Evolutionary conservation across 1,140 invertebrate species (phyloP).

Genomic region (Delia radicum): DNA sequence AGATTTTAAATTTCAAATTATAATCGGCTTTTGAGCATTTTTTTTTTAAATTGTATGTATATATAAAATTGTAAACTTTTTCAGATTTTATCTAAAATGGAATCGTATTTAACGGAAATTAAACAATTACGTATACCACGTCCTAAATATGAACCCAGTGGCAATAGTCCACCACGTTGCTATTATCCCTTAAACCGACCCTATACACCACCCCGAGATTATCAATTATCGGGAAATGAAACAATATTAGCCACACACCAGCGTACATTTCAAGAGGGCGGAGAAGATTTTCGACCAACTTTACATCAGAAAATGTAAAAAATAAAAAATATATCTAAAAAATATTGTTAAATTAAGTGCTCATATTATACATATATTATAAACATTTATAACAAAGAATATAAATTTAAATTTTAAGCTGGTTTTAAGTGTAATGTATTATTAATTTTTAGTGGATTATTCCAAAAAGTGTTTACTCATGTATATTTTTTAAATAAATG

Average conservation of each 20-base stretch:
- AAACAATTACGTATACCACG: conserved; percentile 79
- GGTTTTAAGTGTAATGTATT: not conserved
- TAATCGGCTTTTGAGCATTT: not conserved
- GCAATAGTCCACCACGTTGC: conserved; percentile 66
- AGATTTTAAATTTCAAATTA: not conserved
- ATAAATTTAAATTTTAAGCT: not conserved
- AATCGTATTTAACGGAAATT: conserved; percentile 78
- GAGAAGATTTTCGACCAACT: conserved; percentile 26
- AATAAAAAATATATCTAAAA: not conserved
- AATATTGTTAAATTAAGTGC: not conserved
- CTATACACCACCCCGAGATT: conserved; percentile 53
- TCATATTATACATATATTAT: not conserved
- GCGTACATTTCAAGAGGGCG: conserved; percentile 13
- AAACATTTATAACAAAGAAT: no score
- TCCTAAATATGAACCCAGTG: conserved; percentile 71
- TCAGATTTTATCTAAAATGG: conserved; percentile 59
- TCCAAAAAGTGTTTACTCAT: not conserved
- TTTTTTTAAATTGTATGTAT: not conserved
- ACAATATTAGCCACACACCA: not conserved
- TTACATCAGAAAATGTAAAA: conserved; percentile 23
- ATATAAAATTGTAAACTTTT: not conserved
- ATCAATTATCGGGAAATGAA: conserved; percentile 35
- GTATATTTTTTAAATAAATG: not conserved
- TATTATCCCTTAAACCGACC: conserved; percentile 54
- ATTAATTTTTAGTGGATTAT: not conserved